Percentiles rank a stretch among this genome's conserved stretches.
These are phyloP conservation scores for Tetanocera ferruginea DNA, from an alignment of 2,888 invertebrate species.

Conservation along the genomic window DNA sequence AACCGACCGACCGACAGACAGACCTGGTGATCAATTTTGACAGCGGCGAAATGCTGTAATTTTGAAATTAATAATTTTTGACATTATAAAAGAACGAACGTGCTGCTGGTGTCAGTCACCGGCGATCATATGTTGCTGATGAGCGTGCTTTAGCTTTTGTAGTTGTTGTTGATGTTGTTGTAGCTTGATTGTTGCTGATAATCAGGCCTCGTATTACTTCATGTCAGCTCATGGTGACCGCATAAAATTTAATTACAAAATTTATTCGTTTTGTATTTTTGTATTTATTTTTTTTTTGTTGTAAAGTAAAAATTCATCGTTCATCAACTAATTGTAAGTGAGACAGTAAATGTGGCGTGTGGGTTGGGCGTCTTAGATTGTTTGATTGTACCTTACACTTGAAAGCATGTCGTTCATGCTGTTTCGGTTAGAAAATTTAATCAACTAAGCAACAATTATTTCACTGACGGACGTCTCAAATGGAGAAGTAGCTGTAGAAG, in stretches of 20 bases:
- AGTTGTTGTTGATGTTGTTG: slow-evolving; percentile 49
- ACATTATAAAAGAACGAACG: slow-evolving; percentile 31
- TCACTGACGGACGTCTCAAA: not conserved
- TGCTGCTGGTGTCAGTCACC: slow-evolving; percentile 1
- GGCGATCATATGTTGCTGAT: slow-evolving; percentile 51
- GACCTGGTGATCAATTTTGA: slow-evolving; percentile 36
- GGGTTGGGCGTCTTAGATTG: not conserved
- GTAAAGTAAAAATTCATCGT: slow-evolving; percentile 1
- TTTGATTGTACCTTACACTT: not conserved
- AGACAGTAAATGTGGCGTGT: not conserved
- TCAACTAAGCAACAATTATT: too few species aligned
- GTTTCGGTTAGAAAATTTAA: not conserved
- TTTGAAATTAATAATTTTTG: slow-evolving; percentile 41
- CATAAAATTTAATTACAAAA: slow-evolving; percentile 28
- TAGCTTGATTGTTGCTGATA: slow-evolving; percentile 51
- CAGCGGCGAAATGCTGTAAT: slow-evolving; percentile 35
- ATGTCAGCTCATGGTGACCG: slow-evolving; percentile 3
- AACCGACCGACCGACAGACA: not conserved
- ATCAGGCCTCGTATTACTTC: not conserved
- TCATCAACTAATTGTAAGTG: not conserved
- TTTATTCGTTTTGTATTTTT: not conserved
- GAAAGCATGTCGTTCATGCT: not conserved
- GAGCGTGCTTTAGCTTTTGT: slow-evolving; percentile 11
- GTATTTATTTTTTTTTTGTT: slow-evolving; percentile 15
- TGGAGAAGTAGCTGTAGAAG: not conserved